Base-by-base conservation (phyloP, 2,888 invertebrate genomes). In the Axea sp. region DNA sequence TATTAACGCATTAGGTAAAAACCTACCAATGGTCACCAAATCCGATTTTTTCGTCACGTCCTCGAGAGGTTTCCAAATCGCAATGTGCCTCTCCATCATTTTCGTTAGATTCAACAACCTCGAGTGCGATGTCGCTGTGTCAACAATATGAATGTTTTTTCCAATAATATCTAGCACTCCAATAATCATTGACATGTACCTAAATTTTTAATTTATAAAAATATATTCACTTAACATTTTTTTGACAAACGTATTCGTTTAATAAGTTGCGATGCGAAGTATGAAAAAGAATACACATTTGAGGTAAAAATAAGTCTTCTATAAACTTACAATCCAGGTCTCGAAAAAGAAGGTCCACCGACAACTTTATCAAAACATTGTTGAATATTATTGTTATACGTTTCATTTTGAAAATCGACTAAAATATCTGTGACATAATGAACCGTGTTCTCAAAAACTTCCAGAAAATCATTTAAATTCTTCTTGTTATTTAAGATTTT, bases 41-140 rank as follows among this genome's bases (percentile, higher is more conserved):
- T 80, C 77, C 11, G 78, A 62, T 19, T 73, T 17, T 30, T 77
- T 80, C 12, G 79, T 79, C 12, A 83, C 79, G 4, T 82, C 80
- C 0, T 64, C 49, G 0, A 86, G 60, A 0, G 81, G 79, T 51
- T 76, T 80, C 86, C 85, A 86, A 64, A 86, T 84, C 5, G 84
- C 80, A 3, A 86, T 79, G 53, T 80, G 78, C 6, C 53, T 76
- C 30, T 84, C 83, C 7, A 83, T 79, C 43, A 82, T 24, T 59
- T 30, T 74, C 0, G 83, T 81, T 8, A 82, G 49, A 28, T 76
- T 74, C 6, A 51, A 64, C 7, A 86, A 76, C 5, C 76, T 55
- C 22, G 68, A 73, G 53, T 84, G 83, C 4, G 74, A 77, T n/a
- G 30, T 31, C 1, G 78, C 60, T 0, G 76, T 80, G 31, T 85